phyloP scores from a whole-genome alignment of 2,113 vertebrate species.

The Bostrychus sinensis region DNA sequence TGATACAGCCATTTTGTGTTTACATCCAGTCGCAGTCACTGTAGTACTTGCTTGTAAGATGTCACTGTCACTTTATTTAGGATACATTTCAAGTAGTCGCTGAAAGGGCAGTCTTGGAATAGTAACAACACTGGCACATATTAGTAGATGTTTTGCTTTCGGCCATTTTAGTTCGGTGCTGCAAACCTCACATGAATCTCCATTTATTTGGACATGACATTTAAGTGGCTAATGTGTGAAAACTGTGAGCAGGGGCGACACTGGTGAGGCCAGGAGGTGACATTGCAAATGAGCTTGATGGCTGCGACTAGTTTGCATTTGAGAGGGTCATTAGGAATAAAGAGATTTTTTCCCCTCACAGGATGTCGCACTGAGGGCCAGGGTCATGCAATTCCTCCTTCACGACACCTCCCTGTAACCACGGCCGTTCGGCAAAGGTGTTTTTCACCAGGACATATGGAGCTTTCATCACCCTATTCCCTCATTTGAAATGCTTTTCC shows the following conservation, averaged over 20 bases:
- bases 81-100: conserved; percentile 36
- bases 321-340: conserved; percentile 39
- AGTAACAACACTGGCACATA: background rate
- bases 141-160: conserved; percentile 13
- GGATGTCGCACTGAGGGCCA: conserved; percentile 54
- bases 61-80: conserved; percentile 26
- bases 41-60: conserved; percentile 29
- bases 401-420: conserved; percentile 30
- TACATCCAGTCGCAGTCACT: background rate
- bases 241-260: conserved; percentile 23
- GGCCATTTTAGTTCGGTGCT: background rate
- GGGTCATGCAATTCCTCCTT: conserved; percentile 16
- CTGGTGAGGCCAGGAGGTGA: conserved; percentile 27
- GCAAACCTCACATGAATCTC: conserved; percentile 7
- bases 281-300: conserved; percentile 45
- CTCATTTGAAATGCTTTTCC: conserved; percentile 10
- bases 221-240: conserved; percentile 40
- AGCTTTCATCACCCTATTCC: conserved; percentile 40
- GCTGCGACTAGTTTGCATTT: conserved; percentile 40
- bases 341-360: conserved; percentile 22
- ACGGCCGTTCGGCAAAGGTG: conserved; percentile 29
- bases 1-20: background rate
- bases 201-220: conserved; percentile 13
- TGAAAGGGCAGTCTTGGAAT: conserved; percentile 11
- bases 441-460: conserved; percentile 43